These are phyloP conservation scores for Psittacula echo DNA, from an alignment of 2,797 vertebrate species.

Conservation along the genomic window DNA sequence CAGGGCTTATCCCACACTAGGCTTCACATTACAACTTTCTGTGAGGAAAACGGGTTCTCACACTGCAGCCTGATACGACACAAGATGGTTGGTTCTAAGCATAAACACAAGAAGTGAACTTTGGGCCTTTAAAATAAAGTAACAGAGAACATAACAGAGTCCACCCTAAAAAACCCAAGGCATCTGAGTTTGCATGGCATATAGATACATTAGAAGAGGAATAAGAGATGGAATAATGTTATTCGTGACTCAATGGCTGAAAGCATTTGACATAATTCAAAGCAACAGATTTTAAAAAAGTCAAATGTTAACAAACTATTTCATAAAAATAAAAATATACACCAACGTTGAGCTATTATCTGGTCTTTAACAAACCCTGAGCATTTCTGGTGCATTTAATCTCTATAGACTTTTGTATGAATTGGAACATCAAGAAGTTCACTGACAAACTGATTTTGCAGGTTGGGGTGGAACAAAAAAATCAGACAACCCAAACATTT, in stretches of 20 bases:
- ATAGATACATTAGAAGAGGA: background rate
- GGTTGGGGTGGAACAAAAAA: background rate
- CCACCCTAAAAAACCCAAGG: background rate
- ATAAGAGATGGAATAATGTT: background rate
- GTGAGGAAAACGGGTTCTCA: background rate
- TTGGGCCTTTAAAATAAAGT: background rate
- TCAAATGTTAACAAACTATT: background rate
- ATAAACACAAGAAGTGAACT: background rate
- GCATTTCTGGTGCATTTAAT: background rate
- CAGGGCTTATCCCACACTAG: background rate
- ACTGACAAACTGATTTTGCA: background rate
- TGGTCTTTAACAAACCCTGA: background rate
- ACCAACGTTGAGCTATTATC: background rate
- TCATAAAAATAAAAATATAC: background rate
- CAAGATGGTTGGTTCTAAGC: background rate
- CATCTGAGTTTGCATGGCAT: background rate
- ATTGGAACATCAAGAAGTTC: background rate
- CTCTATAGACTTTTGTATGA: background rate
- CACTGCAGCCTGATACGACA: background rate
- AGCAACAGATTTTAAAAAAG: background rate
- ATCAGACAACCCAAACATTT: background rate
- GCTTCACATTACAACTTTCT: background rate
- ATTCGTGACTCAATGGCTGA: background rate
- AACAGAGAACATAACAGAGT: background rate
- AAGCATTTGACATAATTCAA: background rate